Evolutionary conservation across 1,140 invertebrate species (phyloP).

Genomic region (Drosophila bipectinata): DNA sequence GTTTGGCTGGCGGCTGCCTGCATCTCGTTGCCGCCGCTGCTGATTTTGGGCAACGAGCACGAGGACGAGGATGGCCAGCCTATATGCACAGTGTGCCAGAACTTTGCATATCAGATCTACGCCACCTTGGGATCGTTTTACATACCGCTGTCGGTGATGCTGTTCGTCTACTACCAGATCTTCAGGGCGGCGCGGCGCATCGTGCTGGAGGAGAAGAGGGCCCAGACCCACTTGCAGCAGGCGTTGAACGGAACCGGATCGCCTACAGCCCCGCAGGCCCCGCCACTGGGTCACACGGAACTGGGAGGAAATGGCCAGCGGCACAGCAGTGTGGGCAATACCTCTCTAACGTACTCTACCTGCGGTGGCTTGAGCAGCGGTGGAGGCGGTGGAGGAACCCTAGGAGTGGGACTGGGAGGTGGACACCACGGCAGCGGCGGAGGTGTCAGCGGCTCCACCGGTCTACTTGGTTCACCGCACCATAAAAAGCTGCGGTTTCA

Average conservation of each 20-base stretch:
- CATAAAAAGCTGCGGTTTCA: conserved; percentile 92
- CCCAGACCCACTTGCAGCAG: conserved; percentile 92
- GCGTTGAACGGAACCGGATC: conserved; percentile 88
- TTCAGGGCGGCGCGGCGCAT: conserved; percentile 93
- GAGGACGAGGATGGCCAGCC: conserved; percentile 85
- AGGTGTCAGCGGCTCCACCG: conserved; percentile 70
- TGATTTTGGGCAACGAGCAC: conserved; percentile 95
- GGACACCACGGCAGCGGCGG: conserved; percentile 71
- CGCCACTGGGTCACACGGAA: conserved; percentile 71
- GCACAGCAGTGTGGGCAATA: conserved; percentile 74
- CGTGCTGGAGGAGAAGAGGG: conserved; percentile 93
- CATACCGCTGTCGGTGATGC: conserved; percentile 94
- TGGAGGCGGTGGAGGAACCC: conserved; percentile 39
- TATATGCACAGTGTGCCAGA: conserved; percentile 93
- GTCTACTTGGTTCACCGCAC: conserved; percentile 85
- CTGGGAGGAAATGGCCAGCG: conserved; percentile 65
- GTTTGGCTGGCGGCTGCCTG: conserved; percentile 96
- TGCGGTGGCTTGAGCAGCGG: conserved; percentile 68
- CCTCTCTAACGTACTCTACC: conserved; percentile 71
- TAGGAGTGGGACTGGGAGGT: conserved; percentile 20
- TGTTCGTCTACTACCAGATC: conserved; percentile 96
- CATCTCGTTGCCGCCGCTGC: conserved; percentile 93
- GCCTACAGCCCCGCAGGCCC: conserved; percentile 62
- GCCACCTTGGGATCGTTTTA: conserved; percentile 96
- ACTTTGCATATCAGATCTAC: conserved; percentile 95